These are phyloP conservation scores for Astyanax mexicanus DNA, from an alignment of 2,797 vertebrate genomes.

Conservation along the genomic window DNA sequence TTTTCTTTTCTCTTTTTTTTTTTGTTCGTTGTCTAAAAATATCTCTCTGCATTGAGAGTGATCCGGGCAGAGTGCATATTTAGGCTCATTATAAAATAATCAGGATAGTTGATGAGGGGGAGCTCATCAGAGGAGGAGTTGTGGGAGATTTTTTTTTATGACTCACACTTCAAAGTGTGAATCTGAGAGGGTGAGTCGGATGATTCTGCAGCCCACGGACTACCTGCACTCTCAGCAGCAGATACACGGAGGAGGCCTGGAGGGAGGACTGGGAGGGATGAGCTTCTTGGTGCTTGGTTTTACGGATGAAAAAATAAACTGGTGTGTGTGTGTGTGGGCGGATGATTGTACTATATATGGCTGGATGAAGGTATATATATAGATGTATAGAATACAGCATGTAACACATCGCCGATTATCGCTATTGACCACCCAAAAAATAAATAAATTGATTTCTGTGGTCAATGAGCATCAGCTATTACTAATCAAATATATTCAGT, in stretches of 20 bases:
- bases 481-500: too few relatives aligned
- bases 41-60: slow-evolving; percentile 69
- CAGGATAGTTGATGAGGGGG: slow-evolving; percentile 67
- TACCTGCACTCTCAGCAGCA: slow-evolving; percentile 38
- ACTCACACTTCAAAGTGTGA: slow-evolving; percentile 66
- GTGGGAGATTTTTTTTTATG: slow-evolving; percentile 40
- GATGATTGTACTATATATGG: too few relatives aligned
- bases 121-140: slow-evolving; percentile 56
- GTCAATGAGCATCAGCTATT: too few relatives aligned
- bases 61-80: slow-evolving; percentile 72
- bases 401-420: too few relatives aligned
- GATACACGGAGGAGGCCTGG: slow-evolving; percentile 22
- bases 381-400: too few relatives aligned
- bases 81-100: slow-evolving; percentile 80
- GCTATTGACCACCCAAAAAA: too few relatives aligned
- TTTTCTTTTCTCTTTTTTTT: slow-evolving; percentile 54
- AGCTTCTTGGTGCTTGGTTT: slow-evolving; percentile 47
- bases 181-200: slow-evolving; percentile 49
- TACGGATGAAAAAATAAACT: slow-evolving; percentile 53
- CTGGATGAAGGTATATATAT: too few relatives aligned
- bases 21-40: slow-evolving; percentile 69
- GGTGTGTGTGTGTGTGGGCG: slow-evolving; percentile 38
- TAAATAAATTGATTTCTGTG: too few relatives aligned
- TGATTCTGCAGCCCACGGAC: slow-evolving; percentile 40
- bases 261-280: slow-evolving; percentile 36